These are phyloP conservation scores for Nerophis ophidion DNA, from an alignment of 2,113 vertebrate species.

Conservation along the genomic window DNA sequence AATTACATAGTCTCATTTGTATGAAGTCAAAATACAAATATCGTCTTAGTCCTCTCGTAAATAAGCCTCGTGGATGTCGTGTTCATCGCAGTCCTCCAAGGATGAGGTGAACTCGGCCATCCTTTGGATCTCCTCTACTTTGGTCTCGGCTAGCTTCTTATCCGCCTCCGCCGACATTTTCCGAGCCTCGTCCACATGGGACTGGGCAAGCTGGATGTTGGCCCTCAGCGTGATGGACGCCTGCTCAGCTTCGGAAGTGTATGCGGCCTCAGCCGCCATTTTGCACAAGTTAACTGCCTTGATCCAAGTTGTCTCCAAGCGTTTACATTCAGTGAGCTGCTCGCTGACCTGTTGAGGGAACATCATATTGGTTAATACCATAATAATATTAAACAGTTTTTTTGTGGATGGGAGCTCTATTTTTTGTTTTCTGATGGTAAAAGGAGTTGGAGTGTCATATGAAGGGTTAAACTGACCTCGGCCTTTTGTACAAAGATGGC, in stretches of 20 bases:
- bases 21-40: neutral
- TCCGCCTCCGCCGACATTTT: constrained; percentile 81
- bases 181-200: constrained; percentile 79
- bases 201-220: constrained; percentile 81
- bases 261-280: constrained; percentile 67
- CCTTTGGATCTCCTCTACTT: constrained; percentile 79
- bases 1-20: neutral
- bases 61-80: constrained; percentile 72
- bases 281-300: constrained; percentile 66
- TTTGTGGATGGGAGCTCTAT: too few species aligned
- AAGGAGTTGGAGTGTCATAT: neutral
- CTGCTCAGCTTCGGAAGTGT: constrained; percentile 80
- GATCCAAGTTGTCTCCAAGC: constrained; percentile 67
- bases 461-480: constrained; percentile 47
- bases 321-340: constrained; percentile 65
- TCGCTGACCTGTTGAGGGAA: constrained; percentile 49
- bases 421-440: too few species aligned
- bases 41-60: constrained; percentile 68
- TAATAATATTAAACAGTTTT: neutral
- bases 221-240: constrained; percentile 76
- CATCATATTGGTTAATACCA: neutral
- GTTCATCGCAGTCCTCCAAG: constrained; percentile 46
- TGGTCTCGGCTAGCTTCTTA: constrained; percentile 83
- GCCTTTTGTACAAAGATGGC: constrained; percentile 65
- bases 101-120: constrained; percentile 67